phyloP scores from a whole-genome alignment of 2,888 invertebrate species.

The Neoascia interrupta region DNA sequence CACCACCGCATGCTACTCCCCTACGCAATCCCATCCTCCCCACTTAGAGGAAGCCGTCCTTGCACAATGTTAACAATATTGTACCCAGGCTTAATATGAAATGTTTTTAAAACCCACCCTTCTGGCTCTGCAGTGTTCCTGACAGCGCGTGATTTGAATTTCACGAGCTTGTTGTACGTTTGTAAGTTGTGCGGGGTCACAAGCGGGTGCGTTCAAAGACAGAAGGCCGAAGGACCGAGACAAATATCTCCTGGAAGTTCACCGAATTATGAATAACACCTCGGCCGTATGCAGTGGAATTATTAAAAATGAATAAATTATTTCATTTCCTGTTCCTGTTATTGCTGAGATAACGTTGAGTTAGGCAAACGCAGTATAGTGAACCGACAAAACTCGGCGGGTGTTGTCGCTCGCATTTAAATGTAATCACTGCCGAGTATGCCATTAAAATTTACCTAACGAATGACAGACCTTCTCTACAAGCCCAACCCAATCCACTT shows the following conservation, averaged over 20 bases:
- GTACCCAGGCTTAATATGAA: conserved; percentile 44
- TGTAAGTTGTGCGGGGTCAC: neutral
- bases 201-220: neutral
- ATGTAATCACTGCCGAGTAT: conserved; percentile 36
- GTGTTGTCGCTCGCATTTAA: conserved; percentile 21
- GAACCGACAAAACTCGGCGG: neutral
- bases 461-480: conserved; percentile 3
- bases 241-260: conserved; percentile 41
- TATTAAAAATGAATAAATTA: conserved; percentile 62
- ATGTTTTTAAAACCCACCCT: conserved; percentile 39
- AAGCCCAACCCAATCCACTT: neutral
- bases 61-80: conserved; percentile 50
- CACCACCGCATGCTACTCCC: neutral
- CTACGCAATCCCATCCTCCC: neutral
- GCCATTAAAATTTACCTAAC: conserved; percentile 36
- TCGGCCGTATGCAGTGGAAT: conserved; percentile 15
- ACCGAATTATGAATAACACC: conserved; percentile 38
- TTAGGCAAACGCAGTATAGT: conserved; percentile 3
- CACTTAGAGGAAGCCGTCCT: neutral
- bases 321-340: conserved; percentile 48
- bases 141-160: conserved; percentile 60
- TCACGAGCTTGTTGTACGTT: conserved; percentile 21
- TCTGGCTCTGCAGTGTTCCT: conserved; percentile 1
- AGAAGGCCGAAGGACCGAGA: neutral
- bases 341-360: conserved; percentile 6